These are phyloP conservation scores for Silvanus unidentatus DNA, from an alignment of 2,888 invertebrate species.

Conservation along the genomic window DNA sequence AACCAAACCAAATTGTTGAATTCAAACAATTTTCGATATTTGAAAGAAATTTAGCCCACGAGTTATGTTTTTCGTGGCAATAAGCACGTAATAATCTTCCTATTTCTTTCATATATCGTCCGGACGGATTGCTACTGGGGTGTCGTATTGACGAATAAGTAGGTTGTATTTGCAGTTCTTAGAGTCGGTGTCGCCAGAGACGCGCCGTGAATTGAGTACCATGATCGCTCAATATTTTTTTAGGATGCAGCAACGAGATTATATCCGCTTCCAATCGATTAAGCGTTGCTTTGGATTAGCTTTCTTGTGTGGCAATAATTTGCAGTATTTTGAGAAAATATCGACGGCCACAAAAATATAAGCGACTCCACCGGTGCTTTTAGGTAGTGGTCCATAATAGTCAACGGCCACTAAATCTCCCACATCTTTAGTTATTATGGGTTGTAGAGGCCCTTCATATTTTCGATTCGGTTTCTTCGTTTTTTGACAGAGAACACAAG, in stretches of 20 bases:
- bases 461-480: not conserved
- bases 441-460: not conserved
- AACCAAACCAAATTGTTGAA: too few species aligned
- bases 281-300: conserved; percentile 12
- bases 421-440: not conserved
- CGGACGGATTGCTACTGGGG: too few species aligned
- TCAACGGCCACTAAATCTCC: conserved; percentile 1
- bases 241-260: not conserved
- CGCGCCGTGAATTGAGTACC: conserved; percentile 5
- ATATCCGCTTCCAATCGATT: not conserved
- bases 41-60: not conserved
- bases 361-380: conserved; percentile 11
- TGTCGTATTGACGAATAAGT: conserved; percentile 2
- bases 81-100: conserved; percentile 4
- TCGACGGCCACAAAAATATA: conserved; percentile 24
- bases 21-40: not conserved
- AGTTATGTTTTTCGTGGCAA: not conserved
- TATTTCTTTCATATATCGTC: conserved; percentile 4
- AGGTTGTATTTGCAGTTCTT: not conserved
- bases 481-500: not conserved
- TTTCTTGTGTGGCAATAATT: conserved; percentile 17
- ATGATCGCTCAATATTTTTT: conserved; percentile 2
- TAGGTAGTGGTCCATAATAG: conserved; percentile 15
- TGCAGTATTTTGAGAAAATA: conserved; percentile 23
- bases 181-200: conserved; percentile 11